phyloP scores from a whole-genome alignment of 2,797 vertebrate species.

The Rousettus madagascariensis region DNA sequence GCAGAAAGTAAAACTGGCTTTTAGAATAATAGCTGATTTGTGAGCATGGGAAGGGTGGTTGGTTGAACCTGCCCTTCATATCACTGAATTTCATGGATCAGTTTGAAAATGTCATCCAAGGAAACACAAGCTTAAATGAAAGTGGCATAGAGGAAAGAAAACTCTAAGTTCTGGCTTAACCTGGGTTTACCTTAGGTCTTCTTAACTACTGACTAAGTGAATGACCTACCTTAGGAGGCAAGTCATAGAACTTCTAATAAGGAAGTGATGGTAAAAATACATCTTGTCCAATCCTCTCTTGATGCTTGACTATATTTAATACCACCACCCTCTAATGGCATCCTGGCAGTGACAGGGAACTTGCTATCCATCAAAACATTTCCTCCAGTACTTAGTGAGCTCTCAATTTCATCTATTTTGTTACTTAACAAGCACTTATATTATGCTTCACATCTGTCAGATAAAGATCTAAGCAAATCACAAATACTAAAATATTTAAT shows the following conservation, averaged over 20 bases:
- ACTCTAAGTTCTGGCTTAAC: neutral
- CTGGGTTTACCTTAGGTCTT: neutral
- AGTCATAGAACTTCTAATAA: neutral
- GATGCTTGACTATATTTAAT: neutral
- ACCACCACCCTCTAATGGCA: neutral
- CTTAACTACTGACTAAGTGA: neutral
- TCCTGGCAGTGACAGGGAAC: neutral
- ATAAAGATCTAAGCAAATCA: constrained; percentile 38
- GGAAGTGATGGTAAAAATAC: neutral
- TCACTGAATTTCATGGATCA: neutral
- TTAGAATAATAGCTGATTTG: constrained; percentile 40
- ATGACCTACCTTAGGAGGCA: neutral
- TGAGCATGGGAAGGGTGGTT: neutral
- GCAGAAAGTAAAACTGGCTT: constrained; percentile 51
- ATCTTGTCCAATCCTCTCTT: neutral
- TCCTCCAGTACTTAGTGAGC: neutral
- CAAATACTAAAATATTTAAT: constrained; percentile 4
- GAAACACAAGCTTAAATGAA: constrained; percentile 17
- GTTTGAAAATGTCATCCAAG: neutral
- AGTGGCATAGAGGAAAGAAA: neutral
- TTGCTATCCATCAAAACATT: neutral
- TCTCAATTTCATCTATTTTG: neutral
- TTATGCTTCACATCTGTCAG: neutral
- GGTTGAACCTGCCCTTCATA: neutral
- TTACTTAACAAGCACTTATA: constrained; percentile 27